These are phyloP conservation scores for Nesogale talazaci DNA, from an alignment of 2,113 vertebrate species.

Conservation along the genomic window DNA sequence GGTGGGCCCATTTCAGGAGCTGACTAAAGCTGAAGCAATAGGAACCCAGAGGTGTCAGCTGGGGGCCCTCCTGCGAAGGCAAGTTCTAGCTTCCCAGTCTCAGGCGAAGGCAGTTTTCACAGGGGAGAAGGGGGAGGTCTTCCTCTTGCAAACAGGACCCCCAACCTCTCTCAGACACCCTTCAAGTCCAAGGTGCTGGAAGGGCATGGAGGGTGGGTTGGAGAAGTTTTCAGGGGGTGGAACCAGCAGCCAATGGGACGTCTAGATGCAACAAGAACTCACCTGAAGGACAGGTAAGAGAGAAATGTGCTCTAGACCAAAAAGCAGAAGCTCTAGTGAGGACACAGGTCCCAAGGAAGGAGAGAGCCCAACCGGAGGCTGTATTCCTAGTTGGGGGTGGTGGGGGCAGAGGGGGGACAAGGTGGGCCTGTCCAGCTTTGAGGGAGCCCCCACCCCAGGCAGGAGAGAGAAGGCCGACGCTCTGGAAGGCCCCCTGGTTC, in stretches of 20 bases:
- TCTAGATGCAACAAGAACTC: neutral
- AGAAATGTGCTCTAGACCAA: neutral
- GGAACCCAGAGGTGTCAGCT: neutral
- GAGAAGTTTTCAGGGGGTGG: neutral
- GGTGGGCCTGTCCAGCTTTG: neutral
- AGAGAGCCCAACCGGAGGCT: neutral
- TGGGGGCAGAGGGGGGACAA: too few species aligned
- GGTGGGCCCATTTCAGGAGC: neutral
- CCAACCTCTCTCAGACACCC: neutral
- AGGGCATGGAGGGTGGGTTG: neutral
- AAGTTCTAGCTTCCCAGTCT: neutral
- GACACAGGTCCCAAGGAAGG: neutral
- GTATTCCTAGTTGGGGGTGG: neutral
- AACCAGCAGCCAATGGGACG: neutral
- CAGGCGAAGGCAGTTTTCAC: neutral
- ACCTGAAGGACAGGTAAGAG: neutral
- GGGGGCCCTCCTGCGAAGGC: neutral
- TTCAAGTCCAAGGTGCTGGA: neutral
- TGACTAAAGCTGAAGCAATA: neutral
- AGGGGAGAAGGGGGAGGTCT: neutral
- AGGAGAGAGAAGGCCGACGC: neutral
- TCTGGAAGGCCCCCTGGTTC: neutral
- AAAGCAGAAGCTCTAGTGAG: neutral
- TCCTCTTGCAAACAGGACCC: neutral
- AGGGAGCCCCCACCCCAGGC: neutral